These are phyloP conservation scores for Periphyllus acericola DNA, from an alignment of 2,888 invertebrate species.

Conservation along the genomic window DNA sequence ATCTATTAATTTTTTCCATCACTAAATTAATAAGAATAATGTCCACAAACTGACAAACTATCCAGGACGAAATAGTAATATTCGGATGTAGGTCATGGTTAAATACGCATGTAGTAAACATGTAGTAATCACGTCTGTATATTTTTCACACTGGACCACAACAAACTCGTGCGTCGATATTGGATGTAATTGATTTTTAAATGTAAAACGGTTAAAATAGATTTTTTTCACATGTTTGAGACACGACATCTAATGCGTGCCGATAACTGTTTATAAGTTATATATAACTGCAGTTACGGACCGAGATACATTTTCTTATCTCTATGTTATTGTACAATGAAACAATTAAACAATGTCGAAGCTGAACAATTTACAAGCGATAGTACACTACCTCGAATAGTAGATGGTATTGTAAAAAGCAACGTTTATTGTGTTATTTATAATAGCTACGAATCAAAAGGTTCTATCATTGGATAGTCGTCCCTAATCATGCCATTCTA, in stretches of 20 bases:
- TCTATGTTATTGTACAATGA: not conserved
- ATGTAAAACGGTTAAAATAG: not conserved
- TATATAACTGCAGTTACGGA: no score
- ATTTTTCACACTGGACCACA: conserved; percentile 36
- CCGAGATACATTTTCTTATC: not conserved
- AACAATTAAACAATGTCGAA: not conserved
- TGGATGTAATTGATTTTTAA: not conserved
- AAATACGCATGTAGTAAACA: not conserved
- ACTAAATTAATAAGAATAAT: not conserved
- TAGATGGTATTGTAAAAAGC: not conserved
- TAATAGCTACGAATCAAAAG: no score
- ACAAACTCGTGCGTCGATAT: not conserved
- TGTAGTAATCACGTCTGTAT: not conserved
- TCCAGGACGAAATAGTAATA: not conserved
- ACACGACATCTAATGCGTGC: not conserved
- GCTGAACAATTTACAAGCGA: not conserved
- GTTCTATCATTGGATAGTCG: no score
- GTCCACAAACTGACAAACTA: not conserved
- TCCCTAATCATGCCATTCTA: no score
- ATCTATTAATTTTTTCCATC: not conserved
- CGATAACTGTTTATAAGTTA: not conserved
- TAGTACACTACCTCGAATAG: not conserved
- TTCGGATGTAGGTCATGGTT: conserved; percentile 38
- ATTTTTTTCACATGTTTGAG: not conserved
- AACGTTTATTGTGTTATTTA: no score